Evolutionary conservation across 2,888 invertebrate species (phyloP).

Genomic region (Campaea margaritaria): DNA sequence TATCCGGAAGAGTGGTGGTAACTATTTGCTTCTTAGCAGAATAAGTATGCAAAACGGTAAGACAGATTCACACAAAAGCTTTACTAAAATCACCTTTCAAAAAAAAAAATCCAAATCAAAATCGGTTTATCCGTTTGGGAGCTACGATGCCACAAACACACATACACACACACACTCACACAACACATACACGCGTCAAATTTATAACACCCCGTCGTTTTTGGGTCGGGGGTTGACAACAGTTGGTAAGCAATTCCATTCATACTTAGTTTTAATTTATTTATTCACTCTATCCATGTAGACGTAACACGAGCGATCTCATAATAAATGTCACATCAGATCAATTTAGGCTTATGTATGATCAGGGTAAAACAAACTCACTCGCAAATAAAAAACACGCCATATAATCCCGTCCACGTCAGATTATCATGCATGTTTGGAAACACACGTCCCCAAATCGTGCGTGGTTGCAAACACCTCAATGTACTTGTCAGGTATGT

Average conservation of each 20-base stretch:
- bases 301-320: slow-evolving; percentile 1
- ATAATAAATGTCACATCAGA: slow-evolving; percentile 16
- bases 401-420: slow-evolving; percentile 43
- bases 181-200: no score
- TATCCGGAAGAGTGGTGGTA: slow-evolving; percentile 4
- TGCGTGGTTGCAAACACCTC: slow-evolving; percentile 62
- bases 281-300: background rate
- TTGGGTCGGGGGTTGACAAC: no score
- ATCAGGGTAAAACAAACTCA: slow-evolving; percentile 27
- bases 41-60: no score
- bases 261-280: no score
- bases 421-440: slow-evolving; percentile 49
- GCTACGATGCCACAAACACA: no score
- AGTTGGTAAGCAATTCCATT: no score
- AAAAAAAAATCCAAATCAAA: no score
- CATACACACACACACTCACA: no score
- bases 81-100: no score
- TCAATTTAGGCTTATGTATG: slow-evolving; percentile 5
- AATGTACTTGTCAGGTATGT: slow-evolving; percentile 58
- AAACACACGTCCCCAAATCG: slow-evolving; percentile 66
- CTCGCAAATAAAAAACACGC: slow-evolving; percentile 32
- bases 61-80: no score
- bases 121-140: no score
- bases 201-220: no score
- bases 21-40: background rate